A percentile compares a stretch with the other conserved stretches of the same genome.
phyloP scores from a whole-genome alignment of 2,113 vertebrate species.

The Cebidichthys violaceus region DNA sequence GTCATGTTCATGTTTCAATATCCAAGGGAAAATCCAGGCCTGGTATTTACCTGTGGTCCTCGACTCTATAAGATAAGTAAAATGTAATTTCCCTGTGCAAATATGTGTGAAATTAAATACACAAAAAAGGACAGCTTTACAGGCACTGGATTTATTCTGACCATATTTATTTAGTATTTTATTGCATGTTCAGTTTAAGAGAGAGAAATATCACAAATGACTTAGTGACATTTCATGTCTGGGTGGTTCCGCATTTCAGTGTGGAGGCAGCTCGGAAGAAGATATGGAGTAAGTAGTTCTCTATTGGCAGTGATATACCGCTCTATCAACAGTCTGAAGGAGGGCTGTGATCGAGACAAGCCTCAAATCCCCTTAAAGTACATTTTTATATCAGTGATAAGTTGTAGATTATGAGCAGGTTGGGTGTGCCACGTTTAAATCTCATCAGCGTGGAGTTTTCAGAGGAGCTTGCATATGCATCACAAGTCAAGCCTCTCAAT shows the following conservation, averaged over 20 bases:
- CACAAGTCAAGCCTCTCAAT: constrained; percentile 40
- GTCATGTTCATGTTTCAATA: constrained; percentile 68
- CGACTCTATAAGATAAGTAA: constrained; percentile 81
- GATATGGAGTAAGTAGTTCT: constrained; percentile 60
- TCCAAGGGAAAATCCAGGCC: constrained; percentile 60
- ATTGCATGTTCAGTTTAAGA: constrained; percentile 74
- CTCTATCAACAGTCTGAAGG: constrained; percentile 56
- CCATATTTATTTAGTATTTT: constrained; percentile 77
- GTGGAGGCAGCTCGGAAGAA: constrained; percentile 39
- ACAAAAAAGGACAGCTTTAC: constrained; percentile 77
- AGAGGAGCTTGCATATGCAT: constrained; percentile 24
- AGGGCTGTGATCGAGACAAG: constrained; percentile 60
- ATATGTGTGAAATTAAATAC: constrained; percentile 86
- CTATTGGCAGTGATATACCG: constrained; percentile 50
- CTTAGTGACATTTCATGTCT: constrained; percentile 79
- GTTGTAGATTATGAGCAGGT: constrained; percentile 61
- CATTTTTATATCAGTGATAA: constrained; percentile 59
- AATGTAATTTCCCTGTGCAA: constrained; percentile 86
- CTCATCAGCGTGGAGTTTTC: constrained; percentile 39
- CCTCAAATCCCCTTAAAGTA: constrained; percentile 55
- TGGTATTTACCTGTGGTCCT: constrained; percentile 78
- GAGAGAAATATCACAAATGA: constrained; percentile 69
- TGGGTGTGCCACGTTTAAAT: constrained; percentile 45
- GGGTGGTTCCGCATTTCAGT: constrained; percentile 63
- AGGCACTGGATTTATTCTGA: constrained; percentile 73